These are phyloP conservation scores for Brachystomella parvula DNA, from an alignment of 1,140 invertebrate genomes.

Conservation along the genomic window DNA sequence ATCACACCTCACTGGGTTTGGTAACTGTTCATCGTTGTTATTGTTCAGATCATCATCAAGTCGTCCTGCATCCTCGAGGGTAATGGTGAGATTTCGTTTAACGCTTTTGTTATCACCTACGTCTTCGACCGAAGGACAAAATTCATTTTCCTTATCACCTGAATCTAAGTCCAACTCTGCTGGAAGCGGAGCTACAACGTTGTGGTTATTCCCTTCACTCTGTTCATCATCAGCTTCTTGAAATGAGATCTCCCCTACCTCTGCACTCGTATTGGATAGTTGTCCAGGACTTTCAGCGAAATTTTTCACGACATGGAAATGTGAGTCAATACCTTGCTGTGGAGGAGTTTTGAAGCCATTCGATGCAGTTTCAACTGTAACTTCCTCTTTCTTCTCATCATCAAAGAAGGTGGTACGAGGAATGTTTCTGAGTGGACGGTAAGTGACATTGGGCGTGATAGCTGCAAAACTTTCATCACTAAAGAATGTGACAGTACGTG, in stretches of 20 bases:
- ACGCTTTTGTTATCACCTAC: neutral
- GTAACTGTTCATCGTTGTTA: neutral
- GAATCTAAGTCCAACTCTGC: too few species aligned
- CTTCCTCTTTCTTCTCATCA: neutral
- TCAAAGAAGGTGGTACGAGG: neutral
- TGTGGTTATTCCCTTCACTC: too few species aligned
- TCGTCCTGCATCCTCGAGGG: neutral
- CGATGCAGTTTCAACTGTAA: neutral
- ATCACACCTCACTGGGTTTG: neutral
- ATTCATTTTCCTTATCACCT: too few species aligned
- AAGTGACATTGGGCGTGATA: neutral
- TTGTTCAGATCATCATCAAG: neutral
- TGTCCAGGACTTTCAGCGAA: too few species aligned
- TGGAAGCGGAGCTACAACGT: too few species aligned
- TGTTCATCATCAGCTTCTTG: too few species aligned
- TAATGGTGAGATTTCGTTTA: neutral
- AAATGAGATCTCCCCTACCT: too few species aligned
- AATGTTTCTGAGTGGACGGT: neutral
- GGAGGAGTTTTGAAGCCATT: neutral
- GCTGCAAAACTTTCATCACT: neutral
- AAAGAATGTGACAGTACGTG: neutral
- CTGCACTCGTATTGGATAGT: too few species aligned
- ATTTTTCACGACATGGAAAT: too few species aligned
- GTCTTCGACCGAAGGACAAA: too few species aligned
- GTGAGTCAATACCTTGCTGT: neutral